Conservation (phyloP, 37 sponge, comb jelly and placozoan genomes). For the Cladorhizidae sp. region DNA sequence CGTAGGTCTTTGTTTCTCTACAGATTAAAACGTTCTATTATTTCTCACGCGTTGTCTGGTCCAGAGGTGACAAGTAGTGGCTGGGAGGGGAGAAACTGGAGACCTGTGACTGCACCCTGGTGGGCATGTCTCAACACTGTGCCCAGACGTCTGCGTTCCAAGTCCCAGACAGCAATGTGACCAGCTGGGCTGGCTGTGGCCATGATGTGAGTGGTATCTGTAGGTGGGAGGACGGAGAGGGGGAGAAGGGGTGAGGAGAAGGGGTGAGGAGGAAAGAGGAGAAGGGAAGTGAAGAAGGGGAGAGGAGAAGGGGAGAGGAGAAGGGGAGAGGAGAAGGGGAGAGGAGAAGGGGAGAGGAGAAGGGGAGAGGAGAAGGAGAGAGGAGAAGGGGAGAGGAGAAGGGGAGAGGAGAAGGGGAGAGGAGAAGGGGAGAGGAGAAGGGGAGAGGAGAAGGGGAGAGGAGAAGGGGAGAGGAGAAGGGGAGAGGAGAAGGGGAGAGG, state of each 20-base stretch:
- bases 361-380: background rate
- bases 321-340: too few relatives aligned
- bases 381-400: background rate
- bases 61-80: constrained; percentile 86
- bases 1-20: too few relatives aligned
- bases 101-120: constrained; percentile 61
- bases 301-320: background rate
- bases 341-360: background rate
- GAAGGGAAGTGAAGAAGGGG: background rate
- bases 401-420: background rate
- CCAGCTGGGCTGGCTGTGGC: constrained; percentile 81
- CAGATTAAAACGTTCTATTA: background rate
- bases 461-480: background rate
- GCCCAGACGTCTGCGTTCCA: constrained; percentile 67
- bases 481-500: background rate
- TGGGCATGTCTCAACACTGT: constrained; percentile 71
- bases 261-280: background rate
- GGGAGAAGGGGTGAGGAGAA: background rate
- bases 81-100: constrained; percentile 80
- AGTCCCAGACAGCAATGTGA: constrained; percentile 96
- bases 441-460: too few relatives aligned
- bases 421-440: background rate
- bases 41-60: constrained; percentile 75
- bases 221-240: background rate
- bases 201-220: constrained; percentile 83